These are phyloP conservation scores for Ptilorrhoa leucosticta DNA, from an alignment of 2,113 vertebrate genomes.

Conservation along the genomic window DNA sequence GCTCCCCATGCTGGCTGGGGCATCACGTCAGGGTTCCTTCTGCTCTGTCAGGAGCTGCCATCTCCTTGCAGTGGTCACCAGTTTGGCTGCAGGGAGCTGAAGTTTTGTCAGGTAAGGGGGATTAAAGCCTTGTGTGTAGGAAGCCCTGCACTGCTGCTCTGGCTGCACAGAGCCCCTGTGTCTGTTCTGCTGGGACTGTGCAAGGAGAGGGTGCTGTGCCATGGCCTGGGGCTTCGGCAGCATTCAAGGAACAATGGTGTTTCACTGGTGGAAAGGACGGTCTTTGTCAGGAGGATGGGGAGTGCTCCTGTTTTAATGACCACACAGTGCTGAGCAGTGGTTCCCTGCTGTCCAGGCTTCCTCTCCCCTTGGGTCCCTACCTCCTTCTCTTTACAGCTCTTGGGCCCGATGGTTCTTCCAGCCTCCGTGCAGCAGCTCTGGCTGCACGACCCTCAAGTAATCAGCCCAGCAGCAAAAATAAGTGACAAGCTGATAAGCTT, in stretches of 20 bases:
- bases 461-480: neutral
- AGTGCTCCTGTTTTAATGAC: neutral
- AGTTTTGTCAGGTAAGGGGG: accelerated
- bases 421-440: neutral
- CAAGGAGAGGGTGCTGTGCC: neutral
- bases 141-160: neutral
- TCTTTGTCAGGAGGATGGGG: accelerated
- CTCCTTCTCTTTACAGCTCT: neutral
- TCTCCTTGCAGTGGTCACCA: accelerated
- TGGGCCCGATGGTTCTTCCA: neutral
- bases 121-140: neutral
- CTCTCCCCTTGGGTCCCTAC: neutral
- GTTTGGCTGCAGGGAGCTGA: neutral
- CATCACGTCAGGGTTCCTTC: accelerated
- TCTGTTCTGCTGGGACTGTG: accelerated
- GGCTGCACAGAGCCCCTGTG: neutral
- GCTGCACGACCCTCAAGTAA: neutral
- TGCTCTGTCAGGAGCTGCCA: neutral
- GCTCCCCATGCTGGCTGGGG: neutral
- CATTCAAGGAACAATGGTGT: accelerated
- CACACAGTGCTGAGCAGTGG: neutral
- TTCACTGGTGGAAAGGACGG: neutral
- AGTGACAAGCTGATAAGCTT: neutral
- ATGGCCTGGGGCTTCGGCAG: accelerated
- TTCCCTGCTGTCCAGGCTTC: neutral